A percentile compares a stretch with the other conserved stretches of the same genome.
phyloP scores from a whole-genome alignment of 2,113 vertebrate species.

The Megaceryle torquata region DNA sequence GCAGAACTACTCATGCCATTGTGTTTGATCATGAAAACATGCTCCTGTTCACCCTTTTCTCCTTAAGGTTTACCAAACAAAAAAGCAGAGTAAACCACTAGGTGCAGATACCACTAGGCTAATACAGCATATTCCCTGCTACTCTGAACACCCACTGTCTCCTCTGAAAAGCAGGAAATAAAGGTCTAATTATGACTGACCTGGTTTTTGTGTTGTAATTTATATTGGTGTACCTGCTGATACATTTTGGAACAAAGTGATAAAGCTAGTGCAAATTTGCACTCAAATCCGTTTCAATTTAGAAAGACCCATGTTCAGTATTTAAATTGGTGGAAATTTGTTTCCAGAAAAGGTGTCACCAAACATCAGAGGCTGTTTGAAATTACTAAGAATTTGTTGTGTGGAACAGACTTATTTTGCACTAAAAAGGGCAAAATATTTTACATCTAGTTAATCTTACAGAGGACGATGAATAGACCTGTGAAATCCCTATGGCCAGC shows the following conservation, averaged over 20 bases:
- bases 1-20: neutral
- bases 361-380: neutral
- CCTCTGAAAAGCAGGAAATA: neutral
- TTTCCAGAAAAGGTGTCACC: neutral
- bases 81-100: neutral
- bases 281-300: neutral
- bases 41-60: neutral
- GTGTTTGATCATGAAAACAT: neutral
- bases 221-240: neutral
- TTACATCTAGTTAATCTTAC: neutral
- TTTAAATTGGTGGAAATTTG: neutral
- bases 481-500: neutral
- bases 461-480: constrained; percentile 1
- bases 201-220: neutral
- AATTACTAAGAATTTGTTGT: neutral
- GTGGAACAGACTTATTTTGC: neutral
- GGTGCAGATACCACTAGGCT: neutral
- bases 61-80: neutral
- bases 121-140: neutral
- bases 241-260: neutral
- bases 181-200: neutral
- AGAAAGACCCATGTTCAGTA: neutral
- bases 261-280: neutral
- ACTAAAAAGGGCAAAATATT: neutral
- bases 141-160: neutral